These are phyloP conservation scores for Pogonocherus hispidulus DNA, from an alignment of 2,888 invertebrate species.

Conservation along the genomic window DNA sequence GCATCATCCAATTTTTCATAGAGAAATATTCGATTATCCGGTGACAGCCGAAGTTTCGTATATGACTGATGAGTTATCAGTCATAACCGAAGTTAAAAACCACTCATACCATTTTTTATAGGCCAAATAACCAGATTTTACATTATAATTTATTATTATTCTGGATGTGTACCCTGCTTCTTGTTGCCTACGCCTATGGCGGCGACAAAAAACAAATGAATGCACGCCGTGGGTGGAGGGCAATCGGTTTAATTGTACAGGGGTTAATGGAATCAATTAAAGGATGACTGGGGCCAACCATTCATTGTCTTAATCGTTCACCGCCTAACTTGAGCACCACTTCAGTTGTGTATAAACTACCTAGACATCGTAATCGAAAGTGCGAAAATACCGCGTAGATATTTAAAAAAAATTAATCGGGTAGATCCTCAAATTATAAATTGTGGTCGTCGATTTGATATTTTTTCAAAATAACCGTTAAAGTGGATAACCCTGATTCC, in stretches of 20 bases:
- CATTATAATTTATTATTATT: no score
- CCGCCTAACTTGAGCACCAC: neutral
- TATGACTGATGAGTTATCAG: no score
- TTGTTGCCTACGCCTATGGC: neutral
- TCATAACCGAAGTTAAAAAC: no score
- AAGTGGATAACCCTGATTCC: conserved; percentile 57
- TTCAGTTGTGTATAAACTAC: neutral
- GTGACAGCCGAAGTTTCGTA: no score
- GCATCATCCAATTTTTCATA: no score
- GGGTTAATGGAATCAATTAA: conserved; percentile 51
- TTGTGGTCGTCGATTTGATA: neutral
- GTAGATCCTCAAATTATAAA: no score
- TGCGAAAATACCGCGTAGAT: neutral
- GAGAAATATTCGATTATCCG: no score
- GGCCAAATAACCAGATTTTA: no score
- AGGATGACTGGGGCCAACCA: conserved; percentile 34
- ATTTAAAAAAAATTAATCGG: no score
- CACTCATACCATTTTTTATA: no score
- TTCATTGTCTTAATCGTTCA: conserved; percentile 31
- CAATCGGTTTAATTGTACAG: conserved; percentile 41
- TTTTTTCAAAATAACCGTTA: conserved; percentile 36
- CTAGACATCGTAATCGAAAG: neutral
- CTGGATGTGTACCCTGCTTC: neutral
- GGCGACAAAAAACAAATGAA: conserved; percentile 35
- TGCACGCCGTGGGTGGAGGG: conserved; percentile 46